Evolutionary conservation across 2,888 invertebrate genomes (phyloP).

Genomic region (Chorisops tibialis): DNA sequence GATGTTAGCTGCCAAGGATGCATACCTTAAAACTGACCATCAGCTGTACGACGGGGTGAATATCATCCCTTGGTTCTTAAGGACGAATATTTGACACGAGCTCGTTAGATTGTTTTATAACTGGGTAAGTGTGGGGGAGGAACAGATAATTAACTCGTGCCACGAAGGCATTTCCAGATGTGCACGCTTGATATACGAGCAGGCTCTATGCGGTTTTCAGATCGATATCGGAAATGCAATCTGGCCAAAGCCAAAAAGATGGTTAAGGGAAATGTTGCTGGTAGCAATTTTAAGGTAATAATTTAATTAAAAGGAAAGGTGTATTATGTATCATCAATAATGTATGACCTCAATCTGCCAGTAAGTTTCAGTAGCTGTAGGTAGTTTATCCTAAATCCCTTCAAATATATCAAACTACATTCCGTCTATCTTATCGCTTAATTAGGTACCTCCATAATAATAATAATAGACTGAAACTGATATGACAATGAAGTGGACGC

Average conservation of each 20-base stretch:
- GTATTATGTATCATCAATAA: neutral
- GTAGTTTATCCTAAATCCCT: neutral
- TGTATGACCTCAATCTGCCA: neutral
- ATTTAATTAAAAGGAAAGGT: too few relatives aligned
- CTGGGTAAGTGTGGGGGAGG: constrained; percentile 21
- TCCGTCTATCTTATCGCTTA: too few relatives aligned
- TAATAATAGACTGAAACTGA: too few relatives aligned
- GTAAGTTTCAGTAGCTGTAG: neutral
- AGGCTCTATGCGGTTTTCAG: neutral
- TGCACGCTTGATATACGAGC: neutral
- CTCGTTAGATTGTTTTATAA: constrained; percentile 24
- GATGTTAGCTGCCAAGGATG: constrained; percentile 15
- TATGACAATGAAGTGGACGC: too few relatives aligned
- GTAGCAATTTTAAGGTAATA: too few relatives aligned
- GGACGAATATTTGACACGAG: constrained; percentile 17
- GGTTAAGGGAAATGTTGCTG: neutral
- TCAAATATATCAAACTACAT: neutral
- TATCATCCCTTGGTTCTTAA: constrained; percentile 8
- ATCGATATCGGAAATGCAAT: constrained; percentile 10
- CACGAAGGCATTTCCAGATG: constrained; percentile 9
- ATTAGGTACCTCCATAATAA: too few relatives aligned
- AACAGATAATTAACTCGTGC: constrained; percentile 11
- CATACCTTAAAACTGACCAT: constrained; percentile 10
- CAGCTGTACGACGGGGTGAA: constrained; percentile 11
- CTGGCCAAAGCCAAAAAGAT: neutral